phyloP scores from a whole-genome alignment of 2,797 vertebrate species.

The Danio jaintianensis region DNA sequence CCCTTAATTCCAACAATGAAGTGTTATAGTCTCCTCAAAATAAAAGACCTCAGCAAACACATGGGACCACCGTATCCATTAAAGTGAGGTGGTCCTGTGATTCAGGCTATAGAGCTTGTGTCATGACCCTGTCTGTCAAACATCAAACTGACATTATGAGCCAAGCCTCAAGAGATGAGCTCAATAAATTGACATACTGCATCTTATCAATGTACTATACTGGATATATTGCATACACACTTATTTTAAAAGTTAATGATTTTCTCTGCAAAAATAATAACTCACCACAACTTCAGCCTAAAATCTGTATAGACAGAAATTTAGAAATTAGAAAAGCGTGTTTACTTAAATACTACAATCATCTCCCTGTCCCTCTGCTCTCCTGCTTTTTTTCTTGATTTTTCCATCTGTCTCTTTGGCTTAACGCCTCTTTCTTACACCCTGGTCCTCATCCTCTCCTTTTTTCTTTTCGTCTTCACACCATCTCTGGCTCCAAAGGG shows the following conservation, averaged over 20 bases:
- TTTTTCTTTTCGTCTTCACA: background rate
- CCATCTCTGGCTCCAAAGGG: constrained; percentile 53
- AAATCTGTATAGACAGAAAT: background rate
- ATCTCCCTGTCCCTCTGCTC: constrained; percentile 3
- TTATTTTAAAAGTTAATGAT: background rate
- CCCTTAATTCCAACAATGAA: background rate
- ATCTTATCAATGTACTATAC: background rate
- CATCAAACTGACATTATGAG: constrained; percentile 1
- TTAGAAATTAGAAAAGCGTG: background rate
- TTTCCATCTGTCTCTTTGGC: constrained; percentile 36
- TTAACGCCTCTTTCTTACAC: constrained; percentile 18
- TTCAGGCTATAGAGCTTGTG: background rate
- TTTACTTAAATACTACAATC: background rate
- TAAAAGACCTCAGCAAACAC: background rate
- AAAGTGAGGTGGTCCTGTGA: background rate
- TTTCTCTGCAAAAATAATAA: background rate
- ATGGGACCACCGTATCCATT: background rate
- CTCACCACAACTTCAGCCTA: background rate
- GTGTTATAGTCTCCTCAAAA: background rate
- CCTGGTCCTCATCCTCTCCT: background rate
- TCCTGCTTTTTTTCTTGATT: background rate
- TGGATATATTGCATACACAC: background rate
- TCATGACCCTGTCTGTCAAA: constrained; percentile 18
- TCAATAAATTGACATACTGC: background rate
- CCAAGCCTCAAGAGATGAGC: background rate